These are phyloP conservation scores for Anthoptus insignis DNA, from an alignment of 2,888 invertebrate species.

Conservation along the genomic window DNA sequence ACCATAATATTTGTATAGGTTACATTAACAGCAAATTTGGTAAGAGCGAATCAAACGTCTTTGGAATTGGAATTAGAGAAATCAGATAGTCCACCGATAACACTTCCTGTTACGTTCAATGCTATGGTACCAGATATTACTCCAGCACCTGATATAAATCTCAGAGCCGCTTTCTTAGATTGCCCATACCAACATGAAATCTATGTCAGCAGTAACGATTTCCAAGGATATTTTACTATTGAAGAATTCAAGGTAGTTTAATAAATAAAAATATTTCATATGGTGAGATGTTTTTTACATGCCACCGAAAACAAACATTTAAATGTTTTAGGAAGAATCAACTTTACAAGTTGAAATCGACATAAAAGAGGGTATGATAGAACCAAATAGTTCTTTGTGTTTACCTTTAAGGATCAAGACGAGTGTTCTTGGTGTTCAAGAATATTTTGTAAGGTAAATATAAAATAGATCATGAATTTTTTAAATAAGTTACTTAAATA, in stretches of 20 bases:
- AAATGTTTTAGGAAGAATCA: constrained; percentile 54
- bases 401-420: constrained; percentile 79
- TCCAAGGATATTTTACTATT: constrained; percentile 80
- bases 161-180: constrained; percentile 87
- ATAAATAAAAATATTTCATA: too few relatives aligned
- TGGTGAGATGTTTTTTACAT: too few relatives aligned
- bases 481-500: too few relatives aligned
- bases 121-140: constrained; percentile 81
- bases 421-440: constrained; percentile 76
- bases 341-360: constrained; percentile 63
- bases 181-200: constrained; percentile 83
- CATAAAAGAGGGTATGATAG: constrained; percentile 72
- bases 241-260: constrained; percentile 71
- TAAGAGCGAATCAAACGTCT: constrained; percentile 74
- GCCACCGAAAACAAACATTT: background rate
- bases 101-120: constrained; percentile 81
- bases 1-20: constrained; percentile 67
- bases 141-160: constrained; percentile 79
- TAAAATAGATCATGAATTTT: too few relatives aligned
- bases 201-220: constrained; percentile 74
- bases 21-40: constrained; percentile 82
- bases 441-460: constrained; percentile 65
- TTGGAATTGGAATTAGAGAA: constrained; percentile 86
- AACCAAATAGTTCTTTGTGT: constrained; percentile 73
- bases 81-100: constrained; percentile 83